Evolutionary conservation across 2,113 vertebrate species (phyloP), one percentile per base, ranked within the genome.

Genomic region (Neogale vison): DNA sequence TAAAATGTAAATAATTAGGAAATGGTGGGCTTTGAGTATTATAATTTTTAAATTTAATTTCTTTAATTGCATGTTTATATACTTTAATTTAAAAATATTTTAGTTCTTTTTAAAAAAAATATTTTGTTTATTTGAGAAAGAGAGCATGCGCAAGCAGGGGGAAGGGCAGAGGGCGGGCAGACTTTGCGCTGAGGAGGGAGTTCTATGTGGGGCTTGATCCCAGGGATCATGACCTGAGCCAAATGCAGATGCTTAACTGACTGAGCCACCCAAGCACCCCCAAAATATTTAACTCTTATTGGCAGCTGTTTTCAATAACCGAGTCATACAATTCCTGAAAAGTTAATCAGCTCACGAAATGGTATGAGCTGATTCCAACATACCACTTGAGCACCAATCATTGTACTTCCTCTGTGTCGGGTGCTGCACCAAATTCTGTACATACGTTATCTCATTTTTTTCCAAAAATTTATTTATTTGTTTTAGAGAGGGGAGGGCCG

Each of bases 1-100:
- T 34, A 67, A 90, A 91, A 65, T 24, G 23, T 55, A 67, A 69
- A 42, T 61, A 79, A 57, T 55, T 90, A 69, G 34, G 23, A 88
- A 90, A 82, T 39, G 42, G 20, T 74, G 5, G 11, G 12, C 31
- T 90, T 90, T 80, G 31, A 72, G 36, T 55, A n/a, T 45, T 52
- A 79, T 8, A 21, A 42, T 42, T 77, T 84, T 83, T 39, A 34
- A 95, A 71, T 55, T 24, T 15, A 63, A 26, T 23, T 55, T 79
- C 18, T 92, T 45, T 92, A 71, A 85, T 80, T 52, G 13, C 36
- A 63, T 52, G 1, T 90, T 29, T 57, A 55, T 52, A n/a, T 45
- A 59, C 42, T 45, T 63, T 36, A 47, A 61, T 79, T 34, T 34
- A 34, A 67, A 34, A 67, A 42, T 45, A 59, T 42, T 55, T 80